These are phyloP conservation scores for Oophaga pumilio DNA, from an alignment of 2,113 vertebrate species.

Conservation along the genomic window DNA sequence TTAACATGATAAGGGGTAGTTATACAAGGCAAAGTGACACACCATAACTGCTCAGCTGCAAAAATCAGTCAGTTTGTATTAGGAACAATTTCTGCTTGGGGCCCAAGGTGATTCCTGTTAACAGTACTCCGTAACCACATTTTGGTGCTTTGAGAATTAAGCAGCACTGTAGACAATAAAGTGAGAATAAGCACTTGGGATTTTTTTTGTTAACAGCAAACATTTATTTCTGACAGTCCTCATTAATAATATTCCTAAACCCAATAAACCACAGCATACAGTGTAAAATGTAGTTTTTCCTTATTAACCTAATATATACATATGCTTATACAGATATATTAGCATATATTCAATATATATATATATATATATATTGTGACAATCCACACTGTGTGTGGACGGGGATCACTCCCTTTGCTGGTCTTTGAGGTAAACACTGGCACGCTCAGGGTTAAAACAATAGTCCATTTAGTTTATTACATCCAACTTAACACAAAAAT, in stretches of 20 bases:
- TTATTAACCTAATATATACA: not conserved
- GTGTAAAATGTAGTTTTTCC: not conserved
- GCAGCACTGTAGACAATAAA: not conserved
- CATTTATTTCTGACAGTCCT: not conserved
- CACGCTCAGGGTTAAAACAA: too few relatives aligned
- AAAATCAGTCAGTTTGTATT: constrained; percentile 54
- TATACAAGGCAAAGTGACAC: constrained; percentile 52
- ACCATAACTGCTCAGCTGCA: constrained; percentile 54
- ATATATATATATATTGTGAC: too few relatives aligned
- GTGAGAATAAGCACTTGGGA: constrained; percentile 6
- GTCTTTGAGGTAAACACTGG: too few relatives aligned
- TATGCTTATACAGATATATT: too few relatives aligned
- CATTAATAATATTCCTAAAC: constrained; percentile 10
- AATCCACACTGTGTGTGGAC: too few relatives aligned
- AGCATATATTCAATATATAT: too few relatives aligned
- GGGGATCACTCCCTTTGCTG: too few relatives aligned
- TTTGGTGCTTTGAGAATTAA: constrained; percentile 46
- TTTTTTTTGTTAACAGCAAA: constrained; percentile 1
- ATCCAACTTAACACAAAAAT: too few relatives aligned
- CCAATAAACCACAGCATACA: not conserved
- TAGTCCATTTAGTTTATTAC: too few relatives aligned
- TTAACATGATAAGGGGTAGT: constrained; percentile 58
- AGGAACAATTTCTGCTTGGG: constrained; percentile 49
- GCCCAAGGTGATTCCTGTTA: constrained; percentile 52
- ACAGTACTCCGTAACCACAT: constrained; percentile 38